Conservation (phyloP, 1,140 invertebrate species). For the Lanistes nyassanus region DNA sequence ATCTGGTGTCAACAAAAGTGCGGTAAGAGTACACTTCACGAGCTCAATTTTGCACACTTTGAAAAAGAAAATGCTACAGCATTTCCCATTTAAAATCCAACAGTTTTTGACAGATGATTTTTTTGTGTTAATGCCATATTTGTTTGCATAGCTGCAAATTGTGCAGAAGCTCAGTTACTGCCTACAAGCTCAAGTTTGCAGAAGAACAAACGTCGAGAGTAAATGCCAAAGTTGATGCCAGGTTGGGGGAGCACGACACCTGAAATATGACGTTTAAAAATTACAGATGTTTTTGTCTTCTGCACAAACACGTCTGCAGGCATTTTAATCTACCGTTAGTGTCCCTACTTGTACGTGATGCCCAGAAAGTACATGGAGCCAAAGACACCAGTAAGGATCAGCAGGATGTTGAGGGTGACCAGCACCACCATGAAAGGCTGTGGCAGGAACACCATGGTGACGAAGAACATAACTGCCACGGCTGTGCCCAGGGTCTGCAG, state of each 20-base stretch:
- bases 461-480: conserved; percentile 92
- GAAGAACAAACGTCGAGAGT: not conserved
- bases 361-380: conserved; percentile 97
- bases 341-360: conserved; percentile 78
- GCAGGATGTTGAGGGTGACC: conserved; percentile 95
- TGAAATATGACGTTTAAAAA: not conserved
- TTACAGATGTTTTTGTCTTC: too few relatives aligned
- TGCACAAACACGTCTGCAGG: too few relatives aligned
- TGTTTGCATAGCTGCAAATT: too few relatives aligned
- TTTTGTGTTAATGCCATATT: too few relatives aligned
- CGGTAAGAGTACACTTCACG: too few relatives aligned
- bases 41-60: too few relatives aligned
- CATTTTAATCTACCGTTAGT: too few relatives aligned
- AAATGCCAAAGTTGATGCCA: not conserved
- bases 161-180: too few relatives aligned
- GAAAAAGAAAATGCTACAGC: too few relatives aligned
- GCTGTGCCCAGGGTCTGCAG: conserved; percentile 90
- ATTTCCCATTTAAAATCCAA: too few relatives aligned
- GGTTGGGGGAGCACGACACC: not conserved
- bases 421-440: conserved; percentile 92
- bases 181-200: not conserved
- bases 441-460: conserved; percentile 96
- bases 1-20: too few relatives aligned
- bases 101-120: too few relatives aligned
- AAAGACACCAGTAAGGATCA: conserved; percentile 94